Percentiles rank a stretch among this genome's conserved stretches.
Evolutionary conservation across 2,113 vertebrate genomes (phyloP).

Genomic region (Oryzias melastigma): DNA sequence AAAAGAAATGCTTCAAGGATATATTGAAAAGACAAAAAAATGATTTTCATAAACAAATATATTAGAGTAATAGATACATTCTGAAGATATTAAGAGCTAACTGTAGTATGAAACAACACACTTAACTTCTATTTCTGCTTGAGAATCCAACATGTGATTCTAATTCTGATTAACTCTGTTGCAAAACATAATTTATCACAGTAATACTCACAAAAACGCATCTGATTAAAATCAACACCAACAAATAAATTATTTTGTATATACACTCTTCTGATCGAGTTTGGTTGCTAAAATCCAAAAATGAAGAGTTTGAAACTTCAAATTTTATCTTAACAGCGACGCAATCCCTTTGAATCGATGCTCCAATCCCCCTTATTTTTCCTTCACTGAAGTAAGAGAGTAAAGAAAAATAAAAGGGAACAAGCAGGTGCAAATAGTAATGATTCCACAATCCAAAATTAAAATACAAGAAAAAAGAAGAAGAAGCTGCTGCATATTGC

Average conservation of each 20-base stretch:
- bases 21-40: too few relatives aligned
- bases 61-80: too few relatives aligned
- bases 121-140: constrained; percentile 20
- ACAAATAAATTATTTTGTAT: constrained; percentile 8
- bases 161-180: constrained; percentile 54
- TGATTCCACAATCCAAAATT: background rate
- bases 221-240: constrained; percentile 8
- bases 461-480: background rate
- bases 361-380: too few relatives aligned
- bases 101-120: constrained; percentile 24
- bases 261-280: background rate
- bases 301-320: background rate
- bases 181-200: constrained; percentile 38
- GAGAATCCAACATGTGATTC: constrained; percentile 38
- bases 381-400: background rate
- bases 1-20: too few relatives aligned
- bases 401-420: constrained; percentile 6
- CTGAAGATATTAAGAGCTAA: constrained; percentile 5
- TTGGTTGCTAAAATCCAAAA: background rate
- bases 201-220: constrained; percentile 11
- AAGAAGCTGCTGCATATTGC: background rate
- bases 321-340: too few relatives aligned
- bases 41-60: too few relatives aligned
- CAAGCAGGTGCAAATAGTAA: constrained; percentile 1
- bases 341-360: too few relatives aligned